Percentiles rank a stretch among this genome's conserved stretches.
These are phyloP conservation scores for Misgurnus mizolepis DNA, from an alignment of 2,113 vertebrate species.

Conservation along the genomic window DNA sequence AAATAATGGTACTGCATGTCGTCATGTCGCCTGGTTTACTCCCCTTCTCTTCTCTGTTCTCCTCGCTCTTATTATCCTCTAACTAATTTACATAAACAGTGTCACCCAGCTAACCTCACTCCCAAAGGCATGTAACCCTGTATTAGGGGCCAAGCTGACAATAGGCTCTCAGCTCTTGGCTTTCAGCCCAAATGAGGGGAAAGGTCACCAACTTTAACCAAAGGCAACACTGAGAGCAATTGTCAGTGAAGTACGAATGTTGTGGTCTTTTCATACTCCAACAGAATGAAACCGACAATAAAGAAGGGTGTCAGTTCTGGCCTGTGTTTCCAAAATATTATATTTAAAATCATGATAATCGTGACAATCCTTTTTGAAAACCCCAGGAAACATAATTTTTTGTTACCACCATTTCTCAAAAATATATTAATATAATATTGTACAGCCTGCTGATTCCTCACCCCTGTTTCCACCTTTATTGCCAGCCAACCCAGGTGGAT, in stretches of 20 bases:
- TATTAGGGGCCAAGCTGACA: slow-evolving; percentile 42
- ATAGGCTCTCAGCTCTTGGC: slow-evolving; percentile 10
- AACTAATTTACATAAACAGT: slow-evolving; percentile 15
- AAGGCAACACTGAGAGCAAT: slow-evolving; percentile 34
- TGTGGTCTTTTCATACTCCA: slow-evolving; percentile 21
- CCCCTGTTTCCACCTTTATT: not conserved
- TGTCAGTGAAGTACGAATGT: not conserved
- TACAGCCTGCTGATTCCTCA: too few species aligned
- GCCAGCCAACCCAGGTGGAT: slow-evolving; percentile 2
- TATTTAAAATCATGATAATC: too few species aligned
- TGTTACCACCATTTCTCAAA: too few species aligned
- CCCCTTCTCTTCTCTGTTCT: slow-evolving; percentile 27
- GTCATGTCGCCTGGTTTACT: slow-evolving; percentile 45
- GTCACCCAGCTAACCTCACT: slow-evolving; percentile 25
- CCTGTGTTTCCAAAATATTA: not conserved
- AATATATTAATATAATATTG: too few species aligned
- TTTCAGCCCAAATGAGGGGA: slow-evolving; percentile 15
- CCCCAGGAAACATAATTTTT: too few species aligned
- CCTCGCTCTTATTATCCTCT: slow-evolving; percentile 47
- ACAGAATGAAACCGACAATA: not conserved
- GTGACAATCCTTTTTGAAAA: too few species aligned
- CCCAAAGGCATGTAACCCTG: slow-evolving; percentile 19
- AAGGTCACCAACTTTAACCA: slow-evolving; percentile 33
- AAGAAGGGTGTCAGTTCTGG: not conserved
- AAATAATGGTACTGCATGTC: slow-evolving; percentile 14